Evolutionary conservation across 1,140 invertebrate genomes (phyloP).

Genomic region (Schlechtendalia chinensis): DNA sequence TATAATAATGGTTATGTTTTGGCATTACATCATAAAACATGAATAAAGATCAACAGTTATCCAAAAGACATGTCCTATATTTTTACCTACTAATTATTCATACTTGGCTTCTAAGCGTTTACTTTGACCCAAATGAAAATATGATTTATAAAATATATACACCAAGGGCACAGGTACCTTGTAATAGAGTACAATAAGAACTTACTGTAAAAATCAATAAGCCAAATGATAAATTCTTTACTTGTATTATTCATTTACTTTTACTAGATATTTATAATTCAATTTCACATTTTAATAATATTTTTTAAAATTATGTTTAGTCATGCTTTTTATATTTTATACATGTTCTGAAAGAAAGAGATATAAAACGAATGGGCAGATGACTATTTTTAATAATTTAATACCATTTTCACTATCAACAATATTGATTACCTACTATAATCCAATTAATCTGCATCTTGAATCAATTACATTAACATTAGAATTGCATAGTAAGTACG

Average conservation of each 20-base stretch:
- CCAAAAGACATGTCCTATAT: background rate
- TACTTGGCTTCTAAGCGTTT: background rate
- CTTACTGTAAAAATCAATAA: background rate
- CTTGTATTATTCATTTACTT: background rate
- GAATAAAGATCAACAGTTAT: background rate
- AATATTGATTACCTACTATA: background rate
- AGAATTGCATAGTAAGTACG: background rate
- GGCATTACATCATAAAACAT: background rate
- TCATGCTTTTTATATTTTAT: too few species aligned
- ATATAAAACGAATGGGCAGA: background rate
- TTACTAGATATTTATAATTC: too few species aligned
- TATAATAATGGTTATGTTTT: background rate
- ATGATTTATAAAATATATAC: background rate
- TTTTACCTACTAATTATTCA: background rate
- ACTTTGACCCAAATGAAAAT: background rate
- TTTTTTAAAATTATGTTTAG: too few species aligned
- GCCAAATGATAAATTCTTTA: background rate
- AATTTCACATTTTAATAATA: too few species aligned
- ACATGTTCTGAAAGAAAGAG: too few species aligned
- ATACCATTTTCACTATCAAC: background rate
- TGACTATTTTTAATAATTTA: background rate
- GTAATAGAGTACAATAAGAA: background rate
- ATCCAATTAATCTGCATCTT: conserved; percentile 16
- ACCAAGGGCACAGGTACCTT: background rate
- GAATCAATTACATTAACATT: background rate